Percentiles rank a stretch among this genome's conserved stretches.
These are phyloP conservation scores for Ceraclea dissimilis DNA, from an alignment of 2,888 invertebrate genomes.

Conservation along the genomic window DNA sequence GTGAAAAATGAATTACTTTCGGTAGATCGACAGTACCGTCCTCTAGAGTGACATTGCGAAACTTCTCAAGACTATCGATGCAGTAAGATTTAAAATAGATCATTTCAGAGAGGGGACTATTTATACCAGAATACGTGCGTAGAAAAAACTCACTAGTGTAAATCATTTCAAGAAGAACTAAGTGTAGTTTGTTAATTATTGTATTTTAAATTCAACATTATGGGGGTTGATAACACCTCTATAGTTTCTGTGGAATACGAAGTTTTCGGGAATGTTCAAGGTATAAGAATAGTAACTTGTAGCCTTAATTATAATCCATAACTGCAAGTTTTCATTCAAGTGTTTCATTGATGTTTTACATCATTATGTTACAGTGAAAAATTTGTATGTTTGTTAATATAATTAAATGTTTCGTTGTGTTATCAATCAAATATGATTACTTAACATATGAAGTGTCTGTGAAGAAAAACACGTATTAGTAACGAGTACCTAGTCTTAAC, in stretches of 20 bases:
- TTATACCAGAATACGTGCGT: neutral
- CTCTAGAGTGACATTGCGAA: neutral
- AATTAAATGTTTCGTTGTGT: neutral
- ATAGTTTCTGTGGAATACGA: conserved; percentile 82
- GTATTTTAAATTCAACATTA: conserved; percentile 27
- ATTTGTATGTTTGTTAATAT: neutral
- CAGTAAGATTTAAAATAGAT: neutral
- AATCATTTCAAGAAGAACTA: neutral
- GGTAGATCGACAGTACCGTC: neutral
- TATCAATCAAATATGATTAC: neutral
- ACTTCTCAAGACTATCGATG: neutral
- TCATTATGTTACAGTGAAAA: neutral
- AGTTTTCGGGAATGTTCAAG: conserved; percentile 86
- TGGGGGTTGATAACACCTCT: conserved; percentile 52
- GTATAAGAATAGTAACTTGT: conserved; percentile 41
- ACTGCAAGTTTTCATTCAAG: neutral
- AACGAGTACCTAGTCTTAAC: too few species aligned
- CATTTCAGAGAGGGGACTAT: neutral
- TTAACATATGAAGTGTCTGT: too few species aligned
- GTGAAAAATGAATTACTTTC: too few species aligned
- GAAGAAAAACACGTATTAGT: too few species aligned
- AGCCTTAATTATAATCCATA: too few species aligned
- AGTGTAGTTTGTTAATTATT: neutral
- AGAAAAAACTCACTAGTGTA: neutral
- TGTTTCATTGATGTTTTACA: neutral